Conservation (phyloP, 2,888 invertebrate species). For the Amiota communis region DNA sequence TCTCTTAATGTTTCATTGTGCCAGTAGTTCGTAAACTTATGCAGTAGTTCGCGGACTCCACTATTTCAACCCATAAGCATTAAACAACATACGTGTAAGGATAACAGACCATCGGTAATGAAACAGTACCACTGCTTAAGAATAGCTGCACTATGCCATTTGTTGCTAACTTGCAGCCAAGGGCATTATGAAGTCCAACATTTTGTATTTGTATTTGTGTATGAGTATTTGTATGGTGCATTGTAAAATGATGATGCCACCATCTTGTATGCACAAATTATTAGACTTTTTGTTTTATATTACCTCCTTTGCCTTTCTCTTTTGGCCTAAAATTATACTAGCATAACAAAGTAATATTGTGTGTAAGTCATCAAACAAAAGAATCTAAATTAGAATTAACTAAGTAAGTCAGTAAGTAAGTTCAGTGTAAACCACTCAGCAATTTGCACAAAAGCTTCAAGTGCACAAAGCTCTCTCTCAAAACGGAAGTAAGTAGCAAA, state of each 20-base stretch:
- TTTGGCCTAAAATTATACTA: neutral
- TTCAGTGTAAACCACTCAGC: neutral
- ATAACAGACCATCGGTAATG: too few species aligned
- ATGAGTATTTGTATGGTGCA: too few species aligned
- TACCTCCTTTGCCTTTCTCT: neutral
- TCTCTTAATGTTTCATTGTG: neutral
- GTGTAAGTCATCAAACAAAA: neutral
- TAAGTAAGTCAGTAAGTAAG: slow-evolving; percentile 1
- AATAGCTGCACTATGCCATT: too few species aligned
- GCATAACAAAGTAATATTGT: neutral
- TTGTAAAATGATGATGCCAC: too few species aligned
- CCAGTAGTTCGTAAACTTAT: neutral
- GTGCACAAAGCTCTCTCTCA: neutral
- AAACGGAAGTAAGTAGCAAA: neutral
- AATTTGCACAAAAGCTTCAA: slow-evolving; percentile 13
- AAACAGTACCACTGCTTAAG: too few species aligned
- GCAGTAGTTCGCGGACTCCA: neutral
- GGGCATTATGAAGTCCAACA: too few species aligned
- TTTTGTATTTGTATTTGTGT: too few species aligned
- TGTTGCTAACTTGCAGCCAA: too few species aligned
- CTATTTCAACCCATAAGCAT: neutral
- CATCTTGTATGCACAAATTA: neutral
- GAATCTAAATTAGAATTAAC: neutral
- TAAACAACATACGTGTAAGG: too few species aligned
- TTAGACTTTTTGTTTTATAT: neutral